Evolutionary conservation across 2,113 vertebrate genomes (phyloP).

Genomic region (Neolamprologus modestus): DNA sequence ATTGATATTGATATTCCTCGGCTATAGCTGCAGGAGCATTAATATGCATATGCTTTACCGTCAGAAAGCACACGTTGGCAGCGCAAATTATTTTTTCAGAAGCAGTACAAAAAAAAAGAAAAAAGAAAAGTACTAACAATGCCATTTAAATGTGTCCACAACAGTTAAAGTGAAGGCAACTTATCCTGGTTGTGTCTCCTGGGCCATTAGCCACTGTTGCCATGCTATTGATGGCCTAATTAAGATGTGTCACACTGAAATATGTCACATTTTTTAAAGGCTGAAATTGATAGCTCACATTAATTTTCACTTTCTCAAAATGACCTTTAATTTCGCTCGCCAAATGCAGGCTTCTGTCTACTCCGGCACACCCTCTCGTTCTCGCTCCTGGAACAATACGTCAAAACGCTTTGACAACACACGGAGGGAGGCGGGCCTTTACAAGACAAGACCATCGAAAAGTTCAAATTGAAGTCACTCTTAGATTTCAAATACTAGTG

Average conservation of each 20-base stretch:
- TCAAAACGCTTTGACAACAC: slow-evolving; percentile 42
- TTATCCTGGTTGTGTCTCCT: slow-evolving; percentile 48
- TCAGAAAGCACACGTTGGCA: background rate
- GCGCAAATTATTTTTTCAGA: background rate
- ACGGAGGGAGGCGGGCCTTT: background rate
- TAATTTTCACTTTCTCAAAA: slow-evolving; percentile 67
- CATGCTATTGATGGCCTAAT: slow-evolving; percentile 70
- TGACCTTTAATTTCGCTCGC: slow-evolving; percentile 60
- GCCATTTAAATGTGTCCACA: slow-evolving; percentile 24
- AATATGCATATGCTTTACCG: background rate
- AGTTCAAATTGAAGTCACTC: slow-evolving; percentile 3
- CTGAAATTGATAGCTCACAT: slow-evolving; percentile 69
- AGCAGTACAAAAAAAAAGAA: background rate
- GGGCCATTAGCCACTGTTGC: slow-evolving; percentile 62
- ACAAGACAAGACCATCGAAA: background rate
- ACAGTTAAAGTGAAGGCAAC: slow-evolving; percentile 34
- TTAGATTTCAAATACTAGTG: slow-evolving; percentile 4
- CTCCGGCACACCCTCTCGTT: slow-evolving; percentile 12
- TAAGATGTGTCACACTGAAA: slow-evolving; percentile 69
- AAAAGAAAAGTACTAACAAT: background rate
- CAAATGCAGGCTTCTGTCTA: slow-evolving; percentile 37
- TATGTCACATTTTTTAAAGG: slow-evolving; percentile 61
- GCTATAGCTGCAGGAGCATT: background rate
- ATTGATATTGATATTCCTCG: background rate
- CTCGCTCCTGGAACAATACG: slow-evolving; percentile 35